Evolutionary conservation across 2,113 vertebrate genomes (phyloP).

Genomic region (Phalacrocorax carbo): DNA sequence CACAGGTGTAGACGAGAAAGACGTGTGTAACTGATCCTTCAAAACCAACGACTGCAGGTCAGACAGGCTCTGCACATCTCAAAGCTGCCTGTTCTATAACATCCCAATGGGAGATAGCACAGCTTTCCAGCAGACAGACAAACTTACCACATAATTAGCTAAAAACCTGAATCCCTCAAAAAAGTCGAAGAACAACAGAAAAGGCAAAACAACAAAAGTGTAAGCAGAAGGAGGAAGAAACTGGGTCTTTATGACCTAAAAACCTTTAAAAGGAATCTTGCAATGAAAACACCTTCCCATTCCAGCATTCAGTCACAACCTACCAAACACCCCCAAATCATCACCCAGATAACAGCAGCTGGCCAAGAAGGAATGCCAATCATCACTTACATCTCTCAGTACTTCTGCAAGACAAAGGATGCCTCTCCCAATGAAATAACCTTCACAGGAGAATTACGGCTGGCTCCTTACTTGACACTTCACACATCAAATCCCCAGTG

Average conservation of each 20-base stretch:
- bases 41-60: background rate
- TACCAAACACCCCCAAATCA: background rate
- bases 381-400: background rate
- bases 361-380: background rate
- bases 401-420: background rate
- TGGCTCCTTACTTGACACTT: background rate
- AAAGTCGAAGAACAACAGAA: background rate
- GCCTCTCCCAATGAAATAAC: background rate
- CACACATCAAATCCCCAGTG: fast-evolving
- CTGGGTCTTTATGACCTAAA: background rate
- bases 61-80: background rate
- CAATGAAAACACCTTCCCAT: background rate
- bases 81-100: background rate
- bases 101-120: background rate
- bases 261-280: background rate
- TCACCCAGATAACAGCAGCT: background rate
- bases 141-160: background rate
- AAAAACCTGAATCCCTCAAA: background rate
- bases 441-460: background rate
- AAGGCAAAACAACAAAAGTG: background rate
- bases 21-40: background rate
- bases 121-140: background rate
- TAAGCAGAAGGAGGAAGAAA: background rate
- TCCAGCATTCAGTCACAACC: background rate
- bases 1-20: background rate